Conservation (phyloP, 2,888 invertebrate species). For the Nephrocerus scutellatus region DNA sequence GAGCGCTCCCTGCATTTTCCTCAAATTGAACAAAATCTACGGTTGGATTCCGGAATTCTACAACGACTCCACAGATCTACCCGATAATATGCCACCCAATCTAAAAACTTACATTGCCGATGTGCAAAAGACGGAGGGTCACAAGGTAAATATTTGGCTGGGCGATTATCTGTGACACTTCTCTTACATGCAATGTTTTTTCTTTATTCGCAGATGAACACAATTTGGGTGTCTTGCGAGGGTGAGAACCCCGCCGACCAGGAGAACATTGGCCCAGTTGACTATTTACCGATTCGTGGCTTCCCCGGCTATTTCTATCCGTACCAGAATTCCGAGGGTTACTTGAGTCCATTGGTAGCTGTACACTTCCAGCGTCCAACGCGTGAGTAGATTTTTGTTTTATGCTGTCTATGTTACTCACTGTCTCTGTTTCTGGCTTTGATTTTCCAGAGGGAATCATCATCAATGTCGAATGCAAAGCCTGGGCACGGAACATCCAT, state of each 20-base stretch:
- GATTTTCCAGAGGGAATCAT: constrained; percentile 50
- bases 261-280: constrained; percentile 81
- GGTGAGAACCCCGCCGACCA: constrained; percentile 90
- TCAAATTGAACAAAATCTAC: constrained; percentile 93
- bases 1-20: constrained; percentile 87
- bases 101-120: constrained; percentile 62
- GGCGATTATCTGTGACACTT: no score
- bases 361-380: constrained; percentile 75
- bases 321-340: constrained; percentile 77
- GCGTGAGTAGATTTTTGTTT: constrained; percentile 54
- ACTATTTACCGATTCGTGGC: constrained; percentile 73
- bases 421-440: not conserved
- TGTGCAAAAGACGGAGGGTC: constrained; percentile 46
- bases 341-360: constrained; percentile 81
- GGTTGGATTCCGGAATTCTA: constrained; percentile 83
- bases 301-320: constrained; percentile 89
- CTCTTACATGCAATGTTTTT: constrained; percentile 8
- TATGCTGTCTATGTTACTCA: constrained; percentile 16
- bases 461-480: constrained; percentile 63
- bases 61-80: constrained; percentile 62
- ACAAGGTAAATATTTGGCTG: constrained; percentile 38
- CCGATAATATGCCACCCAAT: constrained; percentile 65
- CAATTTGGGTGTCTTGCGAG: constrained; percentile 87
- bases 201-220: constrained; percentile 57
- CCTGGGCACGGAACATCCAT: constrained; percentile 62